Evolutionary conservation across 1,140 invertebrate species (phyloP).

Genomic region (Cydia splendana): DNA sequence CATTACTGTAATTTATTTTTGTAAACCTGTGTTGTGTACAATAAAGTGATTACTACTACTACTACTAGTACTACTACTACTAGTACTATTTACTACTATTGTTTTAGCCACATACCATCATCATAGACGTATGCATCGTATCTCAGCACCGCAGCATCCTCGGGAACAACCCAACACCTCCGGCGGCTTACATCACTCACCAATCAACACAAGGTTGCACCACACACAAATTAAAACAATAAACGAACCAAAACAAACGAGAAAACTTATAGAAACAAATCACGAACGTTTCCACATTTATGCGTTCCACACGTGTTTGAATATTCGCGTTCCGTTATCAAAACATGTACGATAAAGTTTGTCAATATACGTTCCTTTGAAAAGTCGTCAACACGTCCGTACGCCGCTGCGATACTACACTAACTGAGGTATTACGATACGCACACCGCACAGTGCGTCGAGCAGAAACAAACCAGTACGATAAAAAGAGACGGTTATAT

Average conservation of each 20-base stretch:
- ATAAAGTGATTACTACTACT: no score
- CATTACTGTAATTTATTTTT: no score
- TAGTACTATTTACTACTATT: no score
- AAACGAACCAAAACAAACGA: slow-evolving; percentile 33
- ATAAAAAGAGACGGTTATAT: slow-evolving; percentile 51
- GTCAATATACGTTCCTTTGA: slow-evolving; percentile 61
- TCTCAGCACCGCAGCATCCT: slow-evolving; percentile 45
- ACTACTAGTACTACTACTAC: no score
- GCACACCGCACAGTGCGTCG: slow-evolving; percentile 13
- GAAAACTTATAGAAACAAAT: slow-evolving; percentile 40
- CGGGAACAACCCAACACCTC: slow-evolving; percentile 64
- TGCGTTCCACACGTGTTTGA: slow-evolving; percentile 32
- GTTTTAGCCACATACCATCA: slow-evolving; percentile 65
- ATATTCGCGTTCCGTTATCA: slow-evolving; percentile 50
- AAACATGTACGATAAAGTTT: slow-evolving; percentile 74
- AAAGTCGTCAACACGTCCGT: slow-evolving; percentile 40
- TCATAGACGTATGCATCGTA: slow-evolving; percentile 74
- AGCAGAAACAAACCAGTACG: slow-evolving; percentile 31
- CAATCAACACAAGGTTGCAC: slow-evolving; percentile 69
- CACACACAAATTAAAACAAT: slow-evolving; percentile 59
- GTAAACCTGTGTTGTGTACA: no score
- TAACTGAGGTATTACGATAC: slow-evolving; percentile 44
- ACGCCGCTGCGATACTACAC: slow-evolving; percentile 51
- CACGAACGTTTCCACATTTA: slow-evolving; percentile 8
- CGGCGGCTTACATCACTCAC: slow-evolving; percentile 69